Evolutionary conservation across 2,888 invertebrate species (phyloP).

Genomic region (Masnerella sp.): DNA sequence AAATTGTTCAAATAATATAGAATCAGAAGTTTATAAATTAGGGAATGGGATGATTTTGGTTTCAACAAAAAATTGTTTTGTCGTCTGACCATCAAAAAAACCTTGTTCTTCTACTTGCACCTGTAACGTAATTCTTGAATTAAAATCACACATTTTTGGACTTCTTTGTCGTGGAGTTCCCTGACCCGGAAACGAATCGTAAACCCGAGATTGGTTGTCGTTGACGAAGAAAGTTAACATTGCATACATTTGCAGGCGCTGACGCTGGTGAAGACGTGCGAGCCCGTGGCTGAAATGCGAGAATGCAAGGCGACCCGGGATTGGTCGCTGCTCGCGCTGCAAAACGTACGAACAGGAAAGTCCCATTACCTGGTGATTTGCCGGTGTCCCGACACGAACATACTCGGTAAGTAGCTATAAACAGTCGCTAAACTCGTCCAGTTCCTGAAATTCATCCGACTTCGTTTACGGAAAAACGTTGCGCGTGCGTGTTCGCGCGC

Average conservation of each 20-base stretch:
- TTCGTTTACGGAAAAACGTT: conserved; percentile 52
- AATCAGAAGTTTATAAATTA: too few relatives aligned
- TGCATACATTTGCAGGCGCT: conserved; percentile 80
- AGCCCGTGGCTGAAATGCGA: conserved; percentile 93
- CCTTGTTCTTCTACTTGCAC: too few relatives aligned
- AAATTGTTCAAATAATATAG: too few relatives aligned
- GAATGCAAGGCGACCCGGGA: conserved; percentile 92
- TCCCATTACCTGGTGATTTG: conserved; percentile 96
- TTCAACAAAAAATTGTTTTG: too few relatives aligned
- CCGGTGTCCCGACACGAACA: conserved; percentile 90
- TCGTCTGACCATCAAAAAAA: too few relatives aligned
- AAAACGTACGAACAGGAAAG: conserved; percentile 94
- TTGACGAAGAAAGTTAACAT: conserved; percentile 12
- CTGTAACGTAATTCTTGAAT: too few relatives aligned
- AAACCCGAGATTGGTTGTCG: too few relatives aligned
- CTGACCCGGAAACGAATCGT: too few relatives aligned
- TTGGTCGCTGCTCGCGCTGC: conserved; percentile 93
- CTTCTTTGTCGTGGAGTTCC: too few relatives aligned
- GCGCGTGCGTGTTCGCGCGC: conserved; percentile 41
- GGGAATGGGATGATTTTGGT: too few relatives aligned
- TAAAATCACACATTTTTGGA: too few relatives aligned
- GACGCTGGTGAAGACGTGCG: conserved; percentile 95
- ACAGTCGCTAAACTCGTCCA: conserved; percentile 58
- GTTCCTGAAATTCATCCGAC: conserved; percentile 59
- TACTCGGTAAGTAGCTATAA: conserved; percentile 83